Conservation (phyloP, 2,113 vertebrate genomes). For the Grus americana region DNA sequence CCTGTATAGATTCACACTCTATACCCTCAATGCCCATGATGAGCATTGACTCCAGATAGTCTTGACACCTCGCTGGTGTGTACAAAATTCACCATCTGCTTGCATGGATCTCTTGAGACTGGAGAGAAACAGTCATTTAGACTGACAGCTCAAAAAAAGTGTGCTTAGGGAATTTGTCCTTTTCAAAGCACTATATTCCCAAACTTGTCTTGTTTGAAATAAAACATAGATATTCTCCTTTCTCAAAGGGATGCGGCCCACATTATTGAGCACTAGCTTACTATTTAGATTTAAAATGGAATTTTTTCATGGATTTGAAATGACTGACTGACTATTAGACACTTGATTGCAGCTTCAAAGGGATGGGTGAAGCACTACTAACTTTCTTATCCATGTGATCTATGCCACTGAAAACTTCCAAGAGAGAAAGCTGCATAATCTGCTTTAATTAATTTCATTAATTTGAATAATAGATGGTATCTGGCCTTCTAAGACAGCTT, state of each 20-base stretch:
- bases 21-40: not conserved
- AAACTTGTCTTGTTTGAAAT: not conserved
- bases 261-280: not conserved
- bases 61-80: not conserved
- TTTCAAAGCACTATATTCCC: not conserved
- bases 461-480: not conserved
- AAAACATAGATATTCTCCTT: not conserved
- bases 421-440: not conserved
- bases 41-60: not conserved
- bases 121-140: not conserved
- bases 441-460: not conserved
- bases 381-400: not conserved
- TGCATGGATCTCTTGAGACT: not conserved
- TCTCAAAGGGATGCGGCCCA: not conserved
- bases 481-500: not conserved
- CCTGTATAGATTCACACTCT: rapidly evolving
- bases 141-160: not conserved
- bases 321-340: not conserved
- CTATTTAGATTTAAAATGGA: not conserved
- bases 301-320: not conserved
- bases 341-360: not conserved
- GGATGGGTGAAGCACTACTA: not conserved
- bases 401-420: not conserved
- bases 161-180: not conserved
- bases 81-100: not conserved